Evolutionary conservation across 1,140 invertebrate species (phyloP), one percentile per base, ranked within the genome.

Genomic region (Helicoverpa zea): DNA sequence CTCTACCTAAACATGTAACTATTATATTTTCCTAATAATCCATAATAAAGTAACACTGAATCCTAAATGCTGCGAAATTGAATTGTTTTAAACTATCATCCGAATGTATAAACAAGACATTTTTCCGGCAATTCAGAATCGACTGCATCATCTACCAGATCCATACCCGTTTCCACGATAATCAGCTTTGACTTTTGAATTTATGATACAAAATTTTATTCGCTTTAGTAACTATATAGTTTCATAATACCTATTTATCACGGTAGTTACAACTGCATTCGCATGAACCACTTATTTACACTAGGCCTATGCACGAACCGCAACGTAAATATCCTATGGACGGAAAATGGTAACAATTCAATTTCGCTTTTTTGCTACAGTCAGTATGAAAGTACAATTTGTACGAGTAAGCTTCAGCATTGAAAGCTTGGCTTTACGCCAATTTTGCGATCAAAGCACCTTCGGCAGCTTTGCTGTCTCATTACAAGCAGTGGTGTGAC

Each of bases 301-400:
- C 77, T 93, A 90, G 85, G 85, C 84, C 81, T 89, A 87, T 93
- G 93, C 93, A 94, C 92, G 91, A 90, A 84, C 70, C 84, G 85
- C 86, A 86, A 89, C 79, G 73, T 81, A 87, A 90, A 88, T 90
- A 87, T 91, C 89, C 87, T 87, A 85, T 83, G 83, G 90, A 91
- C 87, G 90, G 91, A 91, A 88, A 81, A 90, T 87, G 87, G 89
- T 87, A 93, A 94, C 93, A 94, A 94, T 94, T 93, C 92, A 93
- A 94, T 94, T 94, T 94, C 92, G 93, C 92, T 93, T 94, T 90
- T 90, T 93, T 90, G 93, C 93, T 94, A 87, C 80, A 86, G 88
- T 87, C 83, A 86, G 83, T 91, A 89, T 88, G 84, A 82, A 90
- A 47, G 85, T 89, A 85, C 80, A 79, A 88, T 90, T 89, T 90